Base-by-base conservation (phyloP, 1,140 invertebrate genomes). In the Cherax destructor region DNA sequence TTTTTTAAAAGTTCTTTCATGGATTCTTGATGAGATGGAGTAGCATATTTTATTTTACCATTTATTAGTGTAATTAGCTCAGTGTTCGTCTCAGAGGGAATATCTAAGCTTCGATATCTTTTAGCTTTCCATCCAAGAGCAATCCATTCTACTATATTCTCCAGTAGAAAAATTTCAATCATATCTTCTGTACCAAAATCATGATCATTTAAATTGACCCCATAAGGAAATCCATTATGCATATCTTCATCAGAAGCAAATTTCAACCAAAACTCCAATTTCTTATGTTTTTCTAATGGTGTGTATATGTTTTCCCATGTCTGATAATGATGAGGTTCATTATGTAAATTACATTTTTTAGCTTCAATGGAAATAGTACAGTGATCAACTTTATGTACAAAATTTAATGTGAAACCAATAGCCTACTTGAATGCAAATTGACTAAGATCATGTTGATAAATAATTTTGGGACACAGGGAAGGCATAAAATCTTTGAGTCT, bases 361-460 rank as follows among this genome's bases (percentile, higher is more conserved):
- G 86, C 76, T 16, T 10, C 16, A 11, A 1, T 49, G 77, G 77
- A 88, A 18, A 88, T 88, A n/a, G 30, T 11, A 80, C n/a, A n/a
- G n/a, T 88, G 86, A 9, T 77, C 10, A 10, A 41, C 50, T 4
- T 47, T 80, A n/a, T 88, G 86, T 13, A 79, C 76, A 24, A n/a
- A 80, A n/a, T 80, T 88, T 0, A 88, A 11, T 56, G 86, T 88
- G 77, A 80, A 88, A 16, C 86, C 86, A 10, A 88, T 41, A 7
- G 86, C 86, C 49, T 88, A 77, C 30, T 77, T 88, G 21, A 88
- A 88, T 77, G 86, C 74, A 80, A 61, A 88, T 59, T 88, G 80
- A 7, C 24, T 61, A 16, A 88, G 86, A 47, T 88, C 86, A 49
- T 88, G 86, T 11, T 77, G 76, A 21, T 88, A 77, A 47, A 88